Conservation (phyloP, 2,797 vertebrate genomes). For the Sebastes iracundus region DNA sequence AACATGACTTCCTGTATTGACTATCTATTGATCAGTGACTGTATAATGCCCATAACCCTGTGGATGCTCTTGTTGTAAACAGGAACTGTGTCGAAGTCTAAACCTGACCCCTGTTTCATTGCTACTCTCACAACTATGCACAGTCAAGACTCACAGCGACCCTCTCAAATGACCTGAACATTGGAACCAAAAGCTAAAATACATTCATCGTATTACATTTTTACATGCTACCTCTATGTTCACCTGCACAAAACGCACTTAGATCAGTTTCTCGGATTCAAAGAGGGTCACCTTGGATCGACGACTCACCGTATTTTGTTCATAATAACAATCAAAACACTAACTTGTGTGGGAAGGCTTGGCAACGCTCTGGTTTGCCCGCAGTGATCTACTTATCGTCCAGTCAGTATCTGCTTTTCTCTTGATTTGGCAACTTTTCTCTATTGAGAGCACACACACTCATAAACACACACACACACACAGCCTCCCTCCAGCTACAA, state of each 20-base stretch:
- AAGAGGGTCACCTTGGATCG: constrained; percentile 17
- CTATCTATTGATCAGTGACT: constrained; percentile 7
- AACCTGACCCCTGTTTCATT: constrained; percentile 19
- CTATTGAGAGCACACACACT: constrained; percentile 23
- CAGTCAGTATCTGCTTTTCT: constrained; percentile 34
- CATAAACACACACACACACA: constrained; percentile 13
- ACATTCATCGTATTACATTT: constrained; percentile 71
- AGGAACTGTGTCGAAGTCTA: constrained; percentile 26
- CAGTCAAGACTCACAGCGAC: constrained; percentile 42
- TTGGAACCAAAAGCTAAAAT: constrained; percentile 52
- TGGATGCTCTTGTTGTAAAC: constrained; percentile 54
- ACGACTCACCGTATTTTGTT: constrained; percentile 54
- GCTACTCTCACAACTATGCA: constrained; percentile 38
- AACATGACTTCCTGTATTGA: constrained; percentile 3
- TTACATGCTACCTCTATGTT: constrained; percentile 73
- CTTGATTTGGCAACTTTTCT: constrained; percentile 62
- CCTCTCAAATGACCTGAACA: constrained; percentile 37
- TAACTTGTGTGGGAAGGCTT: constrained; percentile 39
- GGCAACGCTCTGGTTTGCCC: constrained; percentile 35
- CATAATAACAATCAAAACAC: constrained; percentile 51
- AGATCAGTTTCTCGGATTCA: constrained; percentile 34
- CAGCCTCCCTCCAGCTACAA: constrained; percentile 27
- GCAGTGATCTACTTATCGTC: constrained; percentile 46
- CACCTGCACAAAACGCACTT: constrained; percentile 57
- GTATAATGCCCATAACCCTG: constrained; percentile 51